Evolutionary conservation across 2,797 vertebrate genomes (phyloP), one percentile per base, ranked within the genome.

Genomic region (Mycteria americana): DNA sequence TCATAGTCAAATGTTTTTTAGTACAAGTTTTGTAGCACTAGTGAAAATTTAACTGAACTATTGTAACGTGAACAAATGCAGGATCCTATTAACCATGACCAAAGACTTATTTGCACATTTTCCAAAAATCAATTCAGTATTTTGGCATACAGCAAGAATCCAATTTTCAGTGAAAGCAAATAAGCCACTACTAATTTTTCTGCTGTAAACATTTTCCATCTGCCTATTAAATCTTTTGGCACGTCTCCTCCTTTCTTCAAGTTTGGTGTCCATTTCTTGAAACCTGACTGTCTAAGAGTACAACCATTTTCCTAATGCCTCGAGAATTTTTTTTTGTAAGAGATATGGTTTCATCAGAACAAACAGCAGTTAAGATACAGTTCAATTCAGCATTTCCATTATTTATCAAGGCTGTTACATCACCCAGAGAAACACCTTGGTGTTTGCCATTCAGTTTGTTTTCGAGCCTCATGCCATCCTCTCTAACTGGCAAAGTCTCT

Each of bases 171-270:
- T 41, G 69, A 76, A 93, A 93, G 54, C 46, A 95, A 95, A 88
- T 63, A 65, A 96, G 39, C 35, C 57, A 57, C 79, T 39, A 8
- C 73, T 84, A 37, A 81, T 68, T 93, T 68, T 80, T 64, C 89
- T 30, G 31, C 79, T 97, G 88, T 39, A 92, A 94, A 90, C 54
- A 48, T 69, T 92, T 89, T 90, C 88, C 90, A 90, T 85, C 89
- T 88, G 91, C 69, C 88, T 69, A 51, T 75, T 92, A 68, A 62
- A 92, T n/a, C 63, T 59, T 78, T 10, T 81, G 89, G 88, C 91
- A 90, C 5, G 0, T 65, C 57, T 81, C 59, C 53, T 92, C n/a
- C 69, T 69, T 74, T 33, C 89, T 73, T 64, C 23, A 28, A 74
- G 23, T 50, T n/a, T 18, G 18, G 31, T 50, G 45, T n/a, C n/a